Base-by-base conservation (phyloP, 2,888 invertebrate species). In the Nyleta sp. region DNA sequence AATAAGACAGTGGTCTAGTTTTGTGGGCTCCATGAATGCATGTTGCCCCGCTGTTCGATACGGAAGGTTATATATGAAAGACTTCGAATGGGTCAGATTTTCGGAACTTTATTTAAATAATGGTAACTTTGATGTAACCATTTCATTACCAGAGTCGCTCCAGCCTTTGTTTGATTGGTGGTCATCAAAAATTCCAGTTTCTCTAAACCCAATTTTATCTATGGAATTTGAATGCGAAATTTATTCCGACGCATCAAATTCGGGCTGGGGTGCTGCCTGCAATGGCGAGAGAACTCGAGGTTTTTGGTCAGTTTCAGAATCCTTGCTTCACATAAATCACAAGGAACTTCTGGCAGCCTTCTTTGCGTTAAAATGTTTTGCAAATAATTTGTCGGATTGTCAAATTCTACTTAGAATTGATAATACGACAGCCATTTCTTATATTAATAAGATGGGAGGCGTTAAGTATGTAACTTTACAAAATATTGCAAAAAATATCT, bases 301-400 rank as follows among this genome's bases (percentile, higher is more conserved):
- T 6, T 15, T 50, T 13, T 70, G 70, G 64, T 57, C 33, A 15
- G 13, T 31, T 13, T 22, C 24, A 2, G 64, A 80, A 40, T 40
- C 46, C 31, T 0, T 2, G 7, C 8, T 20, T 7, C 68, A 59
- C 42, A 80, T 80, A 17, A 80, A 81, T 65, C 22, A 55, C 10
- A 42, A 72, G 0, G 77, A 81, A 40, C 31, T 80, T 7, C 2
- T 50, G 55, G 80, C 78, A 11, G 68, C 48, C 18, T 62, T 48
- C 35, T 48, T 57, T 4, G 68, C 44, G 2, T 24, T 75, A 7
- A 55, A 80, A 62, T 74, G 64, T 50, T 81, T 72, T 48, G 75
- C 68, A 10, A 31, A 44, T 0, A n/a, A 53, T 13, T 17, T 31
- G 3, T 11, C 17, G 0, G 11, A 60, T 22, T 74, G 65, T 48